phyloP scores from a whole-genome alignment of 2,888 invertebrate genomes.

The Drosophila affinis region DNA sequence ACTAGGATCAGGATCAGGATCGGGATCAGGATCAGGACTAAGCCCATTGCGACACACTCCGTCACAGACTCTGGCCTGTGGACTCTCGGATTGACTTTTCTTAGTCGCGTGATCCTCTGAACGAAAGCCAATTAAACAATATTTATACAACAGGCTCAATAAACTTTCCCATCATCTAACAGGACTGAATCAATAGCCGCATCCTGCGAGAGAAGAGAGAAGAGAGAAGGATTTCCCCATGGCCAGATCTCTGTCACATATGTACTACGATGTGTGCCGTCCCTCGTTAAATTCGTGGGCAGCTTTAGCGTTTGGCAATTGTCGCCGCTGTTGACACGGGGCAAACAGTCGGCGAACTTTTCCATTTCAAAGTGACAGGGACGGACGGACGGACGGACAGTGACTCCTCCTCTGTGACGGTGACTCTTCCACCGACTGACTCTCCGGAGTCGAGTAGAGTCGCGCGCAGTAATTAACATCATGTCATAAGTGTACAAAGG shows the following conservation, averaged over 20 bases:
- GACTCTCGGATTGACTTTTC: conserved; percentile 36
- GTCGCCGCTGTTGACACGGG: conserved; percentile 66
- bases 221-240: conserved; percentile 9
- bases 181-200: conserved; percentile 56
- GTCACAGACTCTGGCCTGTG: conserved; percentile 26
- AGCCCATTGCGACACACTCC: conserved; percentile 44
- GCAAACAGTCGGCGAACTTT: conserved; percentile 75
- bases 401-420: conserved; percentile 1
- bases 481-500: conserved; percentile 76
- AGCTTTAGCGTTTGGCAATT: conserved; percentile 70
- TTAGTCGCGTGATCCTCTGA: conserved; percentile 1
- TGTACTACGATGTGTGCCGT: conserved; percentile 1
- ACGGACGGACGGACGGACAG: not conserved
- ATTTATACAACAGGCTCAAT: conserved; percentile 61
- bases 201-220: conserved; percentile 22
- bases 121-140: conserved; percentile 70
- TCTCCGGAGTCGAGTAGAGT: conserved; percentile 38
- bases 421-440: conserved; percentile 18
- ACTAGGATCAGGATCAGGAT: conserved; percentile 1
- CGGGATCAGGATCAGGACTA: conserved; percentile 5
- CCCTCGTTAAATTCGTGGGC: conserved; percentile 8
- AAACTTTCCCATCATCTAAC: conserved; percentile 61
- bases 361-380: conserved; percentile 67
- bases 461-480: conserved; percentile 78
- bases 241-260: conserved; percentile 13